Evolutionary conservation across 2,888 invertebrate genomes (phyloP), one percentile per base, ranked within the genome.

Genomic region (Drosophila lutescens): DNA sequence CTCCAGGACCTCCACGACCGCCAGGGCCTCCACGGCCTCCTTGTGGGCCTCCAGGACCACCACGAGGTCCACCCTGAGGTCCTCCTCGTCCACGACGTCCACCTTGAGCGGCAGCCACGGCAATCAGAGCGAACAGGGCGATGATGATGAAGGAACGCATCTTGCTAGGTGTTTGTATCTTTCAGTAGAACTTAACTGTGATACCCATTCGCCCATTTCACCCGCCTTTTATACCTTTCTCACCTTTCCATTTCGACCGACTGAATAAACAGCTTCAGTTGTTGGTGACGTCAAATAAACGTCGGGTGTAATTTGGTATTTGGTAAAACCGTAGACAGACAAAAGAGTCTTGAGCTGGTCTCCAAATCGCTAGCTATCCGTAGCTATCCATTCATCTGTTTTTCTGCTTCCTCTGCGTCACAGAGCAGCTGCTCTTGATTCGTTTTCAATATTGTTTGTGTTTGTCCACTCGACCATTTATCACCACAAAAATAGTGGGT

Each of bases 341-440:
- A 40, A 50, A 50, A 50, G 43, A 20, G 34, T 41, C 43, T 59
- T 49, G 13, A 38, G 13, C 40, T 34, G 26, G 32, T 55, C 34
- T 50, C 26, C 51, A 46, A 58, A 53, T 15, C 46, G 62, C 36
- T 51, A 17, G 34, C 32, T 34, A 12, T 34, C 20, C 20, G 20
- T 20, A 12, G 17, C 41, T 49, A 50, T 59, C 54, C 59, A 57
- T 62, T 57, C 53, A 53, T 56, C 60, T 46, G 43, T 13, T 43
- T 47, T 41, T 30, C 15, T 30, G 30, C 30, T 30, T 30, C 8
- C 41, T 46, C 50, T 56, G 70, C 70, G 70, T 61, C 70, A 70
- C 44, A 56, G 56, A 70, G 36, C 66, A 74, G 58, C 73, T 65
- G 67, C 41, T 65, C 38, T 60, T 59, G 56, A 67, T 51, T 61